Evolutionary conservation across 1,140 invertebrate species (phyloP).

Genomic region (Hormaphis cornu): DNA sequence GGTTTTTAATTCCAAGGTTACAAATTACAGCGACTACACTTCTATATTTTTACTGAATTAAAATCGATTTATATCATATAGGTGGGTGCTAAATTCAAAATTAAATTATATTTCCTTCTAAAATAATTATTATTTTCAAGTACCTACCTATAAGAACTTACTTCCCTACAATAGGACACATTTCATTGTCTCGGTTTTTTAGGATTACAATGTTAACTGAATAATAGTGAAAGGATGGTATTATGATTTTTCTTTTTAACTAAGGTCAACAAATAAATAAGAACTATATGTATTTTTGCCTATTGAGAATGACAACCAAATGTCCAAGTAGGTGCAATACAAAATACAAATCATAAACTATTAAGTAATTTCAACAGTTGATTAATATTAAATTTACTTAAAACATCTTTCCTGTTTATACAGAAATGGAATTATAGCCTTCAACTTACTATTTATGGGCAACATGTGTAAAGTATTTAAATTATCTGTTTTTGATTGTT

Average conservation of each 20-base stretch:
- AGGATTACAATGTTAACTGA: not conserved
- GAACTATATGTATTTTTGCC: not conserved
- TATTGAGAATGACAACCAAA: not conserved
- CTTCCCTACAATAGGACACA: not conserved
- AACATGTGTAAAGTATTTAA: slow-evolving; percentile 25
- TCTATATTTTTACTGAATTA: too few species aligned
- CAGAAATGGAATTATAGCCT: slow-evolving; percentile 13
- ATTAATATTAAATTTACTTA: slow-evolving; percentile 15
- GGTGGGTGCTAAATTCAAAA: too few species aligned
- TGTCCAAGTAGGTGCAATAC: not conserved
- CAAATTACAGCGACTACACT: too few species aligned
- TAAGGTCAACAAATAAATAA: slow-evolving; percentile 4
- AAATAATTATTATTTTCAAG: too few species aligned
- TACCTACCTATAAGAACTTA: too few species aligned
- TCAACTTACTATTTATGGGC: slow-evolving; percentile 31
- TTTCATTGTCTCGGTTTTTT: not conserved
- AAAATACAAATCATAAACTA: too few species aligned
- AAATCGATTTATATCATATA: too few species aligned
- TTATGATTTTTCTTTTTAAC: not conserved
- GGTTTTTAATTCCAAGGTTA: too few species aligned
- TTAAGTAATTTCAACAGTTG: slow-evolving; percentile 11
- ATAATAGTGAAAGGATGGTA: slow-evolving; percentile 2
- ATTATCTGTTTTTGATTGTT: slow-evolving; percentile 27
- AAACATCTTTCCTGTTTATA: slow-evolving; percentile 14
- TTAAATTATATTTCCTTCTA: too few species aligned